Conservation (phyloP, 1,140 invertebrate species). For the Caenorhabditis brenneri region DNA sequence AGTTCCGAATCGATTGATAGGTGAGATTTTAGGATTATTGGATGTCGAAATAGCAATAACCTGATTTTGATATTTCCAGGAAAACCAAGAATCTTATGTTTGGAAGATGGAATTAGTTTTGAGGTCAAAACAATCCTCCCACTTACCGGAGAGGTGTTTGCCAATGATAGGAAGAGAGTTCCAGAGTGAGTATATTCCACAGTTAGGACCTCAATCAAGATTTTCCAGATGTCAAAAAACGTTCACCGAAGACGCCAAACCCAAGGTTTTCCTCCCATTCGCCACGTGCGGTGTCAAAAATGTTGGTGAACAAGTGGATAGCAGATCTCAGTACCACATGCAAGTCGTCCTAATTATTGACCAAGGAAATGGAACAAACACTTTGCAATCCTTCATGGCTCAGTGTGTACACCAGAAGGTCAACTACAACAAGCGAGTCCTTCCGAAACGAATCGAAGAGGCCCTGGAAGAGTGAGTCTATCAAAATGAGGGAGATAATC, state of each 20-base stretch:
- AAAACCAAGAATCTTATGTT: constrained; percentile 66
- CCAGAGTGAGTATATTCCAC: constrained; percentile 53
- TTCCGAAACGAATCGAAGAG: constrained; percentile 68
- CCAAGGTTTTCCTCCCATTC: constrained; percentile 67
- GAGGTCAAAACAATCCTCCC: constrained; percentile 63
- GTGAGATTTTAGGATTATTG: constrained; percentile 10
- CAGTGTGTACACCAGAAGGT: constrained; percentile 67
- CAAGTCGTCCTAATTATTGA: constrained; percentile 69
- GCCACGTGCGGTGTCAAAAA: constrained; percentile 68
- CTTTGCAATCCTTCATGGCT: constrained; percentile 67
- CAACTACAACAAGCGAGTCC: constrained; percentile 62
- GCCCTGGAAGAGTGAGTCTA: constrained; percentile 65
- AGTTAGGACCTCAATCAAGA: not conserved
- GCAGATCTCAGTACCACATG: constrained; percentile 62
- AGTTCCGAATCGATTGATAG: constrained; percentile 62
- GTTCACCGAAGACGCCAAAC: constrained; percentile 59
- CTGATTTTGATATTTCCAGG: constrained; percentile 52
- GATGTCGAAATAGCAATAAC: too few relatives aligned
- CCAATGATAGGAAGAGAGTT: constrained; percentile 65
- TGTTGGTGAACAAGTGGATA: constrained; percentile 53
- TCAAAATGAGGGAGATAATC: constrained; percentile 26
- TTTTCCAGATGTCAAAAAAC: constrained; percentile 61
- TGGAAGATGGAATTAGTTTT: constrained; percentile 68
- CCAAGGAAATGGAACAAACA: constrained; percentile 62
- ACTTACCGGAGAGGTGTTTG: constrained; percentile 68